A percentile compares a stretch with the other conserved stretches of the same genome.
Evolutionary conservation across 2,113 vertebrate genomes (phyloP).

Genomic region (Emydocephalus ijimae): DNA sequence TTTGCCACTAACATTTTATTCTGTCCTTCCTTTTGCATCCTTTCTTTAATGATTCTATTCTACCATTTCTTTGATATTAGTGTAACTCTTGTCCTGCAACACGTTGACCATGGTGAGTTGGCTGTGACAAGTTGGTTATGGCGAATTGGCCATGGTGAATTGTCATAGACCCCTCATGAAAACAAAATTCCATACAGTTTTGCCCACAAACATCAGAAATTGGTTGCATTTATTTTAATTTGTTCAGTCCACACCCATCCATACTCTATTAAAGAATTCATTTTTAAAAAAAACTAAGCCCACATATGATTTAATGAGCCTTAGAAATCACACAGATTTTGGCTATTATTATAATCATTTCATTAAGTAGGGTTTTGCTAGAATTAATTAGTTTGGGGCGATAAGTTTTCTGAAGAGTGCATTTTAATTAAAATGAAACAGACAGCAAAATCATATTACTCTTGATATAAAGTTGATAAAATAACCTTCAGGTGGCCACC

Average conservation of each 20-base stretch:
- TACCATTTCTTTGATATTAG: too few relatives aligned
- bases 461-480: background rate
- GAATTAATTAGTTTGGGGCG: background rate
- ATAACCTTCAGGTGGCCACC: background rate
- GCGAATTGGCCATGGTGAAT: too few relatives aligned
- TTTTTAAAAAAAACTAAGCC: background rate
- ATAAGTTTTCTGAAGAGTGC: background rate
- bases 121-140: too few relatives aligned
- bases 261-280: background rate
- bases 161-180: background rate
- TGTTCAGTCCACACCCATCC: background rate
- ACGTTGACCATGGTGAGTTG: too few relatives aligned
- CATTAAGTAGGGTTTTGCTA: background rate
- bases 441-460: background rate
- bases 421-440: slow-evolving; percentile 2
- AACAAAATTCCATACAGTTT: background rate
- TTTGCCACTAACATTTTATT: too few relatives aligned
- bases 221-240: background rate
- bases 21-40: too few relatives aligned
- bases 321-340: background rate
- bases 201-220: background rate
- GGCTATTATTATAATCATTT: background rate
- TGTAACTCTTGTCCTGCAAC: too few relatives aligned
- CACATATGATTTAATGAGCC: background rate
- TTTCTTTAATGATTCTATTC: too few relatives aligned